Evolutionary conservation across 1,140 invertebrate species (phyloP), one percentile per base, ranked within the genome.

Genomic region (Camponotus vicinus): DNA sequence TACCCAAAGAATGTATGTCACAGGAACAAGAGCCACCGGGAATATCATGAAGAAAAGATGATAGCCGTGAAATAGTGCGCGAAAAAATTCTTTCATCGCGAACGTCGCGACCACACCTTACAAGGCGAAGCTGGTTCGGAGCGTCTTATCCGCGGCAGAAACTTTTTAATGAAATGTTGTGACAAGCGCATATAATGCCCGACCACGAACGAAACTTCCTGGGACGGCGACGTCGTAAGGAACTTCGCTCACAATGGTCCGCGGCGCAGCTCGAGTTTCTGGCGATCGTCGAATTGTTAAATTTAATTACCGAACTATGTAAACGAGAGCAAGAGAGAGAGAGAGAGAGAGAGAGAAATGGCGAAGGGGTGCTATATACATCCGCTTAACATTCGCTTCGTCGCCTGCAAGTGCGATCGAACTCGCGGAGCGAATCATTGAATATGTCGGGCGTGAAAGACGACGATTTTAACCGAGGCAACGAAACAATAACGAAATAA

Each of bases 131-230:
- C 79, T 37, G 13, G 69, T 27, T 70, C 57, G 40, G 42, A 4
- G 40, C 69, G 69, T 45, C 69, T 83, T 83, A 83, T 83, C 55
- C 69, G 40, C 69, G 49, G 42, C 21, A 69, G 69, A 89, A 92
- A 91, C 64, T 91, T 91, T 88, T 80, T 91, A 88, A 89, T 92
- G 90, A 91, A 91, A 92, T 90, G 91, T 91, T 91, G 92, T 89
- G 91, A 90, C 91, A 92, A 90, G 76, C 75, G 84, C 91, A 89
- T 52, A 52, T 91, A 92, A 92, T 88, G 70, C 80, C 55, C 70
- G 59, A 11, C 66, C 49, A 71, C 45, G 59, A 40, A 87, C 86
- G 79, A 85, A 91, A 89, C 88, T 89, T 90, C 82, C 86, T 55
- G 40, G 32, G 67, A 59, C 55, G 67, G 9, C 37, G 34, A 59